Evolutionary conservation across 2,113 vertebrate species (phyloP), one percentile per base, ranked within the genome.

Genomic region (Platysteira castanea): DNA sequence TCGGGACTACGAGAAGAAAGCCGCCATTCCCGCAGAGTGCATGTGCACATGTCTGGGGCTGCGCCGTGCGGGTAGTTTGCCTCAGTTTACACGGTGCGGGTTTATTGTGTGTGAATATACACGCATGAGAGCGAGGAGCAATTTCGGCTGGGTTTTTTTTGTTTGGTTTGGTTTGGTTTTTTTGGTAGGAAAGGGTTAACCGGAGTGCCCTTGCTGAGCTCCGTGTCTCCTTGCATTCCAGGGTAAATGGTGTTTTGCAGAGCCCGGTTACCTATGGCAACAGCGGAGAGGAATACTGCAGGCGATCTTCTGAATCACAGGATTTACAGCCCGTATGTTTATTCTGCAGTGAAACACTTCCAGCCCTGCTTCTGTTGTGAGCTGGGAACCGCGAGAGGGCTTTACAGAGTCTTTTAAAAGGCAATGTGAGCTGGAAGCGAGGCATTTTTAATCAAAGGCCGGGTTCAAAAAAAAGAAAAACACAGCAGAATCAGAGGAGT

Each of bases 211-310:
- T 97, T 97, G 87, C 96, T 93, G 88, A 96, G 95, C 95, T 97
- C 89, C 57, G 64, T 59, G 95, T 97, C 97, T 98, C 97, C 96
- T 97, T 95, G 97, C 98, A 98, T 98, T 98, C 98, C 98, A 98
- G 98, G 97, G 97, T 98, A 98, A 98, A 98, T 98, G 96, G 97
- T 97, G 97, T 97, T 98, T 98, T 98, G 98, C 97, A 95, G 70
- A 97, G 96, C 96, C 93, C 70, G 69, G 98, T 98, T 98, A 98
- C 98, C 98, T 98, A 97, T 98, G 98, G 98, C 97, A 99, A 99
- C 98, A 87, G 96, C 90, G 61, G 95, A 95, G 95, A 87, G 94
- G 97, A 98, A 97, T 97, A 98, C 96, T 95, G 97, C 97, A 95
- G 97, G 95, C 87, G 87, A 97, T 97, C 96, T 97, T 97, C 97